Percentiles rank a stretch among this genome's conserved stretches.
These are phyloP conservation scores for Falcaria lacertinaria DNA, from an alignment of 2,888 invertebrate genomes.

Conservation along the genomic window DNA sequence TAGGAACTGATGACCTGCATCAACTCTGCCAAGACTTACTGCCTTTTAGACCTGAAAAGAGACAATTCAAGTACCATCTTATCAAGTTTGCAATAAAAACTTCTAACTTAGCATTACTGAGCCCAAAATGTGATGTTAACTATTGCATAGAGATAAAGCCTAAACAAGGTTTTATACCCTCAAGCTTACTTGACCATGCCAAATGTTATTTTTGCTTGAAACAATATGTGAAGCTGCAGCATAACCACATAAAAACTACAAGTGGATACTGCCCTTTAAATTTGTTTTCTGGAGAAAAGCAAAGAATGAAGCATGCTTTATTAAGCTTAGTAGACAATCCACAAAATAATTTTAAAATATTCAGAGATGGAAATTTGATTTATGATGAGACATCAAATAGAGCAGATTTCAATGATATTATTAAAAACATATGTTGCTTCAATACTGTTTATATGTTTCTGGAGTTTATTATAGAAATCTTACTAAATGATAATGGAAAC, in stretches of 20 bases:
- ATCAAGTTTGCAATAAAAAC: slow-evolving; percentile 68
- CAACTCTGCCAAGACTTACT: slow-evolving; percentile 42
- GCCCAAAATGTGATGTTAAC: slow-evolving; percentile 35
- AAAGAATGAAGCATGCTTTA: slow-evolving; percentile 77
- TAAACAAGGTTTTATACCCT: slow-evolving; percentile 81
- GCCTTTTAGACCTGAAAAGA: slow-evolving; percentile 49
- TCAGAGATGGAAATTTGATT: slow-evolving; percentile 57
- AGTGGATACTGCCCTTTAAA: slow-evolving; percentile 86
- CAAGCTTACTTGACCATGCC: slow-evolving; percentile 40
- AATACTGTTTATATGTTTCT: slow-evolving; percentile 36
- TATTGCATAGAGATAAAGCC: slow-evolving; percentile 84
- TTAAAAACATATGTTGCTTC: slow-evolving; percentile 35
- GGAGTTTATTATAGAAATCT: slow-evolving; percentile 49
- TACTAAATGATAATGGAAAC: slow-evolving; percentile 28
- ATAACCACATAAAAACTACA: slow-evolving; percentile 65
- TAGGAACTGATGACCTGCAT: slow-evolving; percentile 47
- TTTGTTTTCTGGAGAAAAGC: slow-evolving; percentile 82
- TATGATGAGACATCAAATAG: slow-evolving; percentile 40
- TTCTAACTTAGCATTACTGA: slow-evolving; percentile 57
- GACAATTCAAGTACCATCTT: slow-evolving; percentile 60
- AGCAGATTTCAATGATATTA: slow-evolving; percentile 27
- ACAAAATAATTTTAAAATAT: slow-evolving; percentile 83
- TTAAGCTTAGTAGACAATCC: slow-evolving; percentile 73
- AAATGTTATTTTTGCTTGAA: slow-evolving; percentile 81
- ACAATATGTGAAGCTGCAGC: slow-evolving; percentile 75